phyloP scores from a whole-genome alignment of 2,797 vertebrate genomes.

The Xiphophorus birchmanni region DNA sequence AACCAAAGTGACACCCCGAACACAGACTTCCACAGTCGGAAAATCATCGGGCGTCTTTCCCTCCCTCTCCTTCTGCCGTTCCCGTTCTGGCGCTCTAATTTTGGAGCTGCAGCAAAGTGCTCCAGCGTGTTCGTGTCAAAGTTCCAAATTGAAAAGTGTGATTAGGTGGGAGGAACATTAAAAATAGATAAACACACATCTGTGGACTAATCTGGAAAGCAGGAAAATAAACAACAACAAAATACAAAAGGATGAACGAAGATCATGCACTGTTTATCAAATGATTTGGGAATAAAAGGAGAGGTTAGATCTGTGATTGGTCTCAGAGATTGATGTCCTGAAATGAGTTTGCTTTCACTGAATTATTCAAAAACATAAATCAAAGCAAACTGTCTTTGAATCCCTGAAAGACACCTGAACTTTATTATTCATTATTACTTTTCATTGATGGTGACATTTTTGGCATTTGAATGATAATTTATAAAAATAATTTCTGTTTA shows the following conservation, averaged over 20 bases:
- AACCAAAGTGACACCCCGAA: conserved; percentile 84
- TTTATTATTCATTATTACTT: background rate
- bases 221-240: conserved; percentile 16
- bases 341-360: conserved; percentile 35
- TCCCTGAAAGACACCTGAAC: conserved; percentile 4
- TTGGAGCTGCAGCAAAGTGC: conserved; percentile 63
- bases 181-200: conserved; percentile 69
- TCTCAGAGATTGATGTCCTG: conserved; percentile 19
- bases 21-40: conserved; percentile 71
- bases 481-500: background rate
- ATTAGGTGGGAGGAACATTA: conserved; percentile 65
- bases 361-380: conserved; percentile 34
- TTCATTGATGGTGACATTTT: conserved; percentile 5
- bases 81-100: conserved; percentile 51
- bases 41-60: conserved; percentile 59
- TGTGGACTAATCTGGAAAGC: conserved; percentile 47
- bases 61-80: conserved; percentile 18
- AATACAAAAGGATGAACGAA: conserved; percentile 29
- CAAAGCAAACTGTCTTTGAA: conserved; percentile 15
- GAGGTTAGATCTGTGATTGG: conserved; percentile 34
- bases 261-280: conserved; percentile 30
- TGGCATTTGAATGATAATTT: background rate
- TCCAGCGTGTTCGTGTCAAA: conserved; percentile 65
- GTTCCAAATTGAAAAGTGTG: conserved; percentile 69
- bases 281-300: conserved; percentile 35